phyloP scores from a whole-genome alignment of 2,888 invertebrate species.

The Synergus japonicus region DNA sequence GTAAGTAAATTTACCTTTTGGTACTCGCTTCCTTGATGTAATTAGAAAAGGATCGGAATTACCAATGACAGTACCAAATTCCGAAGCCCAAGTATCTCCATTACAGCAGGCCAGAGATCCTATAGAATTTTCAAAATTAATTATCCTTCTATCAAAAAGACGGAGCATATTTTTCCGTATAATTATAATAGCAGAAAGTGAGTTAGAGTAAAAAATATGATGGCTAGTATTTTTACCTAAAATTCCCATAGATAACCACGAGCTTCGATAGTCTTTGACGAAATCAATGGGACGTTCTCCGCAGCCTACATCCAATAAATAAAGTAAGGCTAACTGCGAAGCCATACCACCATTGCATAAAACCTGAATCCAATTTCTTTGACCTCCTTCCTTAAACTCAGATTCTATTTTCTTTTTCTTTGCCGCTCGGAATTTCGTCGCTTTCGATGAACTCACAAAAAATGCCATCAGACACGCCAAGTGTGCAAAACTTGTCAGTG shows the following conservation, averaged over 20 bases:
- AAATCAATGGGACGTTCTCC: slow-evolving; percentile 90
- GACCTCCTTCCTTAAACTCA: slow-evolving; percentile 91
- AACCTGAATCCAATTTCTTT: slow-evolving; percentile 93
- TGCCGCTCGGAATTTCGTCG: slow-evolving; percentile 86
- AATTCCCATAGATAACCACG: slow-evolving; percentile 90
- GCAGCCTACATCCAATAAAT: slow-evolving; percentile 88
- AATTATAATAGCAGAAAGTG: neutral
- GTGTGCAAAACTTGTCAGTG: slow-evolving; percentile 88
- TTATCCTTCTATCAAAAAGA: neutral
- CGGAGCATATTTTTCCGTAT: neutral
- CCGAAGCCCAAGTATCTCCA: slow-evolving; percentile 95
- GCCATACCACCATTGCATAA: slow-evolving; percentile 95
- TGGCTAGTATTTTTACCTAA: slow-evolving; percentile 80
- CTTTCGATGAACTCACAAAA: slow-evolving; percentile 89
- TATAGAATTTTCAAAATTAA: slow-evolving; percentile 65
- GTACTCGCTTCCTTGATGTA: slow-evolving; percentile 86
- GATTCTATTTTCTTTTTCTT: slow-evolving; percentile 85
- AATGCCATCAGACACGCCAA: slow-evolving; percentile 86
- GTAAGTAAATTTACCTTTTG: slow-evolving; percentile 79
- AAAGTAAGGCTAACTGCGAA: slow-evolving; percentile 86
- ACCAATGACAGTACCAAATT: slow-evolving; percentile 88
- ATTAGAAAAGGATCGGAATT: slow-evolving; percentile 85
- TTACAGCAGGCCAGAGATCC: slow-evolving; percentile 89
- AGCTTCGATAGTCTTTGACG: slow-evolving; percentile 85
- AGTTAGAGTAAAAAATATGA: neutral